Conservation (phyloP, 2,113 vertebrate genomes). For the Syrrhaptes paradoxus region DNA sequence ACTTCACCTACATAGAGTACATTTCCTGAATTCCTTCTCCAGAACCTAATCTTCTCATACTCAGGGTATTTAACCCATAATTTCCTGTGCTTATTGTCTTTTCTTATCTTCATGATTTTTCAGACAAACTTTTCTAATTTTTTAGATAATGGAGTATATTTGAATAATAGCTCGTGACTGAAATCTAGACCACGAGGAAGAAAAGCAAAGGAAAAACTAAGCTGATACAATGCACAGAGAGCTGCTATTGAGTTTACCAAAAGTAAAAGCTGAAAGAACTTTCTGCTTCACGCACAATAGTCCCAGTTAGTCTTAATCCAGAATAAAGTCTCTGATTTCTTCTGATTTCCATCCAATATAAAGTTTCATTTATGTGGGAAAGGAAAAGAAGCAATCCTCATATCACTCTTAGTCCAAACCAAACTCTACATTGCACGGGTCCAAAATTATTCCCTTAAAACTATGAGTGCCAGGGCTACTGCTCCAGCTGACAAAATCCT, state of each 20-base stretch:
- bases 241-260: neutral
- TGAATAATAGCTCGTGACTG: neutral
- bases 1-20: neutral
- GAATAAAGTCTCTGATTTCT: neutral
- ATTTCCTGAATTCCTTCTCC: neutral
- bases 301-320: accelerated
- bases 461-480: neutral
- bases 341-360: neutral
- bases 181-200: neutral
- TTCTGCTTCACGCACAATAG: neutral
- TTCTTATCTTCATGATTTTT: neutral
- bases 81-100: neutral
- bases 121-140: neutral
- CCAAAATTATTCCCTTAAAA: neutral
- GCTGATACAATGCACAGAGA: neutral
- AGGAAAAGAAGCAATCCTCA: neutral
- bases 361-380: neutral
- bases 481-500: neutral
- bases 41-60: neutral
- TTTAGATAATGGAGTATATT: neutral
- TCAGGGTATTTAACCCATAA: neutral
- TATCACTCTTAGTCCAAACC: neutral
- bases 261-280: neutral
- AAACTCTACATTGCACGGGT: neutral
- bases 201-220: neutral